Base-by-base conservation (phyloP, 53 echinoderm and acorn worm species). In the Crossaster papposus region DNA sequence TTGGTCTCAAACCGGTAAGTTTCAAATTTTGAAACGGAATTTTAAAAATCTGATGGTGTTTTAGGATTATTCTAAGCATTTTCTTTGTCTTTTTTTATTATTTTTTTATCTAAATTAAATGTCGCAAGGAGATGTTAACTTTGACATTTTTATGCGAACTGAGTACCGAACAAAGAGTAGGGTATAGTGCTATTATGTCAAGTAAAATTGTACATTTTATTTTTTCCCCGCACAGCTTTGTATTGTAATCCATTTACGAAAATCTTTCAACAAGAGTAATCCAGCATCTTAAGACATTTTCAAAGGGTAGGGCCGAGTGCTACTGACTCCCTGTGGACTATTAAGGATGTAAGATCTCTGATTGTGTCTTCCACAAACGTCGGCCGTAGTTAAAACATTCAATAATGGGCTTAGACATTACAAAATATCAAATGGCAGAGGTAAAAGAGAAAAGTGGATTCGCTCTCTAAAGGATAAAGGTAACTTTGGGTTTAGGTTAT, bases 1-100 rank as follows among this genome's bases (percentile, higher is more conserved):
- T 94, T 71, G 95, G 93, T 9, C 72, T 96, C 23, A 70, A 86
- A 51, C 92, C 95, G 64, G 87, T 87, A 87, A 87, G 87, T 87
- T 14, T 37, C 54, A 55, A 80, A 35, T 74, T n/a, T 74, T 17
- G 36, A 74, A 29, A 13, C 3, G 36, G 14, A 74, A 18, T 20
- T 34, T n/a, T 14, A 62, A 23, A 23, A 62, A 44, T 0, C 44
- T 44, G 44, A 0, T 44, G 44, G 5, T 44, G 44, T 5, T 44
- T 44, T 9, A 44, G 44, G n/a, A n/a, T n/a, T n/a, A n/a, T n/a
- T n/a, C n/a, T n/a, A n/a, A n/a, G n/a, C n/a, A n/a, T n/a, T n/a
- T n/a, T n/a, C n/a, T n/a, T n/a, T n/a, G n/a, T 52, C 13, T 52
- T 52, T 52, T 52, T 13, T 52, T 52, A 13, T 10, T 52, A 52